phyloP scores from a whole-genome alignment of 2,797 vertebrate genomes.

The Rhinichthys osculus region DNA sequence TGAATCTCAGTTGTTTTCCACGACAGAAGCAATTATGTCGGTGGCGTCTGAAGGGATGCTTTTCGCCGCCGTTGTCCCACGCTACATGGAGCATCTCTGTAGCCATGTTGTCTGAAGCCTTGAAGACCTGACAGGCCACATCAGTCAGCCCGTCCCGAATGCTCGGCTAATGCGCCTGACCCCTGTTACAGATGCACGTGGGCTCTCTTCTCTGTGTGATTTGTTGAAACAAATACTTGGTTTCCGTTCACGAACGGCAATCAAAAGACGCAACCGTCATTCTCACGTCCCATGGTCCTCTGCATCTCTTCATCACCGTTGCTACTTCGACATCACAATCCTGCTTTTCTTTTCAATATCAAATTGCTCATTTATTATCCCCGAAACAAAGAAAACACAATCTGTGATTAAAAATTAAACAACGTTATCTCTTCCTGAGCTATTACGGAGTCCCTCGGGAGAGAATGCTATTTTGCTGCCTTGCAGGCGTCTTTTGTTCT shows the following conservation, averaged over 20 bases:
- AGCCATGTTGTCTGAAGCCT: slow-evolving; percentile 49
- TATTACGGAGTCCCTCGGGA: slow-evolving; percentile 80
- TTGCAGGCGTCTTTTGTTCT: slow-evolving; percentile 82
- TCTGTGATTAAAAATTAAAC: slow-evolving; percentile 86
- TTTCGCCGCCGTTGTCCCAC: slow-evolving; percentile 41
- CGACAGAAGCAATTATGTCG: slow-evolving; percentile 51
- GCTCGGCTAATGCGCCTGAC: slow-evolving; percentile 29
- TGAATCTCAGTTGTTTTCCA: slow-evolving; percentile 57
- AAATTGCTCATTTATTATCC: slow-evolving; percentile 81
- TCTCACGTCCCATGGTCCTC: slow-evolving; percentile 59
- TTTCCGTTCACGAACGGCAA: slow-evolving; percentile 42
- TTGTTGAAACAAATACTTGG: slow-evolving; percentile 58
- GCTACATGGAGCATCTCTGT: slow-evolving; percentile 11
- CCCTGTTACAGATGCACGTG: slow-evolving; percentile 41
- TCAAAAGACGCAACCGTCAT: slow-evolving; percentile 63
- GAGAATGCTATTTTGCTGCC: slow-evolving; percentile 81
- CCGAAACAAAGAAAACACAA: slow-evolving; percentile 82
- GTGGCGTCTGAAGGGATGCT: slow-evolving; percentile 26
- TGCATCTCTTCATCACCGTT: slow-evolving; percentile 54
- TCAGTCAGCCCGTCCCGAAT: slow-evolving; percentile 56
- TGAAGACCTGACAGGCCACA: slow-evolving; percentile 62
- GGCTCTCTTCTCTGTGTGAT: slow-evolving; percentile 52
- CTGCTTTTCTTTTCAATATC: slow-evolving; percentile 71
- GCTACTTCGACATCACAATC: slow-evolving; percentile 64
- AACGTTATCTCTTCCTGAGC: slow-evolving; percentile 81